Conservation (phyloP, 2,888 invertebrate genomes). For the Ligdia adustata region DNA sequence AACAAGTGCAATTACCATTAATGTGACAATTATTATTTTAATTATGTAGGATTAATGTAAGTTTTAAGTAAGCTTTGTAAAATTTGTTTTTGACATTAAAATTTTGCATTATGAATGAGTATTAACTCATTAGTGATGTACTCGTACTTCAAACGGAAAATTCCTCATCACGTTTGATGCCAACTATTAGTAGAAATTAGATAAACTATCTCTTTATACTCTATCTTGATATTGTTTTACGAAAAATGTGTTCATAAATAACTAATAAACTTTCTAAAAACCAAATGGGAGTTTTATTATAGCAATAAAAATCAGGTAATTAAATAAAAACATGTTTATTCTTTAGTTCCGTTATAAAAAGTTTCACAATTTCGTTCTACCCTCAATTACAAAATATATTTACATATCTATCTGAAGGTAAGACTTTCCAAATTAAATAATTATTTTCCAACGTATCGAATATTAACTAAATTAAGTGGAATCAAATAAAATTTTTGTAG, state of each 20-base stretch:
- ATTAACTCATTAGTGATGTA: neutral
- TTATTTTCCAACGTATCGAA: too few species aligned
- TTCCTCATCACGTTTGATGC: slow-evolving; percentile 44
- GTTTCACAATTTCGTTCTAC: slow-evolving; percentile 14
- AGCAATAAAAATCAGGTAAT: slow-evolving; percentile 8
- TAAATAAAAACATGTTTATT: slow-evolving; percentile 32
- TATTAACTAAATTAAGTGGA: too few species aligned
- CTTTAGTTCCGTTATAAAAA: slow-evolving; percentile 34
- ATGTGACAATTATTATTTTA: neutral
- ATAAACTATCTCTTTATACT: slow-evolving; percentile 37
- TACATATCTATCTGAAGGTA: too few species aligned
- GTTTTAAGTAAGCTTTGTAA: neutral
- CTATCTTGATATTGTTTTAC: slow-evolving; percentile 41
- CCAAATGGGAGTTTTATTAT: slow-evolving; percentile 5
- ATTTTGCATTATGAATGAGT: too few species aligned
- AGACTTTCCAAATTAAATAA: too few species aligned
- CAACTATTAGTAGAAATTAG: slow-evolving; percentile 45
- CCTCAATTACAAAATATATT: too few species aligned
- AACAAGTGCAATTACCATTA: slow-evolving; percentile 11
- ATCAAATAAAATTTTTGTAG: too few species aligned
- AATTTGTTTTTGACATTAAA: neutral
- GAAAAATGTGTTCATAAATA: slow-evolving; percentile 48
- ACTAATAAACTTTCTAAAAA: slow-evolving; percentile 40
- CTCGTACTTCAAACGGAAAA: too few species aligned
- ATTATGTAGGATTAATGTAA: neutral